A percentile compares a stretch with the other conserved stretches of the same genome.
phyloP scores from a whole-genome alignment of 2,888 invertebrate species.

The Acanthosepion lycidas region DNA sequence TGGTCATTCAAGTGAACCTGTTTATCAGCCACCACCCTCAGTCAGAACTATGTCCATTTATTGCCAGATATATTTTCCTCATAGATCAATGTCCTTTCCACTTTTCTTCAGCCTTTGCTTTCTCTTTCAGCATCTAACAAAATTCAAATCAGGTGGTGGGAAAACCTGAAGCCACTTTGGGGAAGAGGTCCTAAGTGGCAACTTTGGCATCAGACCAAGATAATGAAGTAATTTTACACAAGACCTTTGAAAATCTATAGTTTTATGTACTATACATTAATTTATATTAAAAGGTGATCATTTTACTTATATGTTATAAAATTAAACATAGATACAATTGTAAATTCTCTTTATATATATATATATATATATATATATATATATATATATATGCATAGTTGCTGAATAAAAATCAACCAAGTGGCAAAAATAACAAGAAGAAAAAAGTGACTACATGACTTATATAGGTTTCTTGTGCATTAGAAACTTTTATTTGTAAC shows the following conservation, averaged over 20 bases:
- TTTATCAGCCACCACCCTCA: not conserved
- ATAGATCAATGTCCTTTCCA: not conserved
- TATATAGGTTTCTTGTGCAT: not conserved
- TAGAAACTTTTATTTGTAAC: not conserved
- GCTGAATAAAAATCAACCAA: too few relatives aligned
- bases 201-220: not conserved
- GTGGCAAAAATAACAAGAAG: not conserved
- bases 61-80: constrained; percentile 33
- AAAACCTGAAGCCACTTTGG: not conserved
- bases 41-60: not conserved
- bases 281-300: not conserved
- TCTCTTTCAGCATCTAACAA: not conserved
- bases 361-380: not conserved
- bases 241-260: not conserved
- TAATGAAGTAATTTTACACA: not conserved
- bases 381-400: not conserved
- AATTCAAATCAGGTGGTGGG: not conserved
- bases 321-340: not conserved
- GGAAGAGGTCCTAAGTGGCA: not conserved
- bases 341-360: not conserved
- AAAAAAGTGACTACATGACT: not conserved
- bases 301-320: not conserved
- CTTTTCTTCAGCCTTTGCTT: not conserved
- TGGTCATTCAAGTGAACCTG: constrained; percentile 23
- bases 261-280: not conserved